A percentile compares a stretch with the other conserved stretches of the same genome.
phyloP scores from a whole-genome alignment of 2,888 invertebrate species.

The Caenorhabditis drosophilae region DNA sequence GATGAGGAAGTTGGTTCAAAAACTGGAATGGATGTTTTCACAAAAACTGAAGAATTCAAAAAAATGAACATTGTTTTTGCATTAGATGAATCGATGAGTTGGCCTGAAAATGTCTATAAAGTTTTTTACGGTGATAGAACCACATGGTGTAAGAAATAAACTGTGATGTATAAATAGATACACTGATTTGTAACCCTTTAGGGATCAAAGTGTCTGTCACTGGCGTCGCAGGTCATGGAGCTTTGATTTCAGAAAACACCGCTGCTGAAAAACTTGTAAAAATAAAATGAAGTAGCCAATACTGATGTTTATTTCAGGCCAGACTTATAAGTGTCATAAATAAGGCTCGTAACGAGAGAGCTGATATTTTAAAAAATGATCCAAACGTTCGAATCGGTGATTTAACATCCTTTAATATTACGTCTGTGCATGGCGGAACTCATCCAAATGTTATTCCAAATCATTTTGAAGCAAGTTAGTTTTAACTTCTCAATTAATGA shows the following conservation, averaged over 20 bases:
- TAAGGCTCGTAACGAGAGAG: conserved; percentile 61
- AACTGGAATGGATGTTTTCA: conserved; percentile 82
- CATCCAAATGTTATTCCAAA: conserved; percentile 90
- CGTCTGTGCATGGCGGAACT: conserved; percentile 79
- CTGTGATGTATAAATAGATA: background rate
- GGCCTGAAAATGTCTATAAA: conserved; percentile 67
- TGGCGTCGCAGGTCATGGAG: conserved; percentile 88
- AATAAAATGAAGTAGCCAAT: background rate
- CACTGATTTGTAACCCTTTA: conserved; percentile 68
- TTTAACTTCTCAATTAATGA: background rate
- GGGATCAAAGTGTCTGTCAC: conserved; percentile 80
- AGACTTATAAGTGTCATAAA: conserved; percentile 54
- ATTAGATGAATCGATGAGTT: conserved; percentile 80
- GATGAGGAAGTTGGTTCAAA: conserved; percentile 88
- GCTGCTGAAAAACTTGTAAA: conserved; percentile 71
- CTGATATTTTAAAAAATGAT: conserved; percentile 71
- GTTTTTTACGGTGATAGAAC: conserved; percentile 75
- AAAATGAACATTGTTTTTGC: conserved; percentile 83
- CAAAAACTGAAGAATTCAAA: conserved; percentile 79
- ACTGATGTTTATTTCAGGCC: conserved; percentile 46
- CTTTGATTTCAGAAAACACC: conserved; percentile 80
- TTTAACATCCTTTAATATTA: conserved; percentile 85
- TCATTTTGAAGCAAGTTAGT: conserved; percentile 79
- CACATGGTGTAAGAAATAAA: conserved; percentile 80
- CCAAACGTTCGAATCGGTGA: conserved; percentile 81